Base-by-base conservation (phyloP, 2,888 invertebrate genomes). In the Brachyptera risi region DNA sequence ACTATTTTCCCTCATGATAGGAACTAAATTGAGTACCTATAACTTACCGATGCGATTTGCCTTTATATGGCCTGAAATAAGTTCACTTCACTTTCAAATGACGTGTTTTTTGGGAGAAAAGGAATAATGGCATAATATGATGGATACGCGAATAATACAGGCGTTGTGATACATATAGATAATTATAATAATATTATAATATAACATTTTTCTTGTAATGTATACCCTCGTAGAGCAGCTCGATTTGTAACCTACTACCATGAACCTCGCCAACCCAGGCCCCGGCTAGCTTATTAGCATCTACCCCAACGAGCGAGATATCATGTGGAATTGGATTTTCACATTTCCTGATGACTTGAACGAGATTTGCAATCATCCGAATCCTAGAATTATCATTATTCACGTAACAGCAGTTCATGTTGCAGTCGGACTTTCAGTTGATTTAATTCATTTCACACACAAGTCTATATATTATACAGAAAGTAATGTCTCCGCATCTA, bases 121-220 rank as follows among this genome's bases (percentile, higher is more conserved):
- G 35, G 54, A 51, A 37, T 37, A 24, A 31, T 24, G 24, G 47
- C 47, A 47, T 47, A 47, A 47, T 47, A 47, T 21, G 47, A 47
- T 47, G 47, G 56, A 56, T 54, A 56, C 56, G 58, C 61, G 50
- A 57, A 38, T 56, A 56, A 58, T 57, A 50, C 57, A 57, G 61
- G 51, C 61, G 61, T 61, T 61, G 61, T 61, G 61, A 61, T 61
- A 61, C 61, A 61, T 57, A 56, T 56, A 58, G 57, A 58, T 61
- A 61, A 57, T 58, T 61, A 54, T 58, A 57, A 61, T 24, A 56
- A 56, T 49, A 56, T 56, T 56, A 57, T 57, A 57, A 60, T 44
- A 35, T 60, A 60, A 35, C 54, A 56, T 60, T 54, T n/a, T 56
- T 60, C 56, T 60, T 56, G 61, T 61, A 58, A 56, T 57, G 61